Base-by-base conservation (phyloP, 2,888 invertebrate species). In the Yponomeuta plumbellus region DNA sequence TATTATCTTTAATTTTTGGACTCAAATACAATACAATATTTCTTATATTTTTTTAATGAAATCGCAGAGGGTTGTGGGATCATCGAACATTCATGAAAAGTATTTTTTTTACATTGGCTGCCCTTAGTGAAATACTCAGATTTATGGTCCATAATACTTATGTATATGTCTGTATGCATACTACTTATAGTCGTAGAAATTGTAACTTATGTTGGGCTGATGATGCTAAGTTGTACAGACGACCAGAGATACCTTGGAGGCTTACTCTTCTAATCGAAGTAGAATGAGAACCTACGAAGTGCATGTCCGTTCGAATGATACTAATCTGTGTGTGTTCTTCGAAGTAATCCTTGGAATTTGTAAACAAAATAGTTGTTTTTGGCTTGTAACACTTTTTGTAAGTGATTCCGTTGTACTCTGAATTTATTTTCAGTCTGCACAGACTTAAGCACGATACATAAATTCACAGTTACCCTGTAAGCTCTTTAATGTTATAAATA, bases 311-410 rank as follows among this genome's bases (percentile, higher is more conserved):
- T 26, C 34, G 62, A 34, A n/a, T 62, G 62, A 61, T 59, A 74
- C 74, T 77, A 75, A 75, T 75, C 71, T 80, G 80, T 84, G 83
- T 83, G 86, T 67, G 67, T 23, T 67, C 67, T 67, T 64, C 59
- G 13, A 56, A 20, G 59, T 34, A 34, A 34, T 59, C 22, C 73
- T 68, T 71, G 68, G 63, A 13, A 64, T 21, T 23, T 56, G 23
- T 59, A 22, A 22, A 34, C 34, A 1, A 34, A 34, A 34, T 34
- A 34, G 8, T 34, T 8, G 34, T 34, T 34, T 34, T 34, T 34
- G 34, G 34, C 34, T 34, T 5, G 6, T 34, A 10, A 8, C 34
- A 34, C 34, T 34, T 34, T 34, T 34, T 34, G 34, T 34, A 34
- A 34, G n/a, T 34, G 34, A 34, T 34, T 34, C 8, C 5, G 5